Conservation (phyloP, 1,140 invertebrate genomes). For the Ruditapes philippinarum region DNA sequence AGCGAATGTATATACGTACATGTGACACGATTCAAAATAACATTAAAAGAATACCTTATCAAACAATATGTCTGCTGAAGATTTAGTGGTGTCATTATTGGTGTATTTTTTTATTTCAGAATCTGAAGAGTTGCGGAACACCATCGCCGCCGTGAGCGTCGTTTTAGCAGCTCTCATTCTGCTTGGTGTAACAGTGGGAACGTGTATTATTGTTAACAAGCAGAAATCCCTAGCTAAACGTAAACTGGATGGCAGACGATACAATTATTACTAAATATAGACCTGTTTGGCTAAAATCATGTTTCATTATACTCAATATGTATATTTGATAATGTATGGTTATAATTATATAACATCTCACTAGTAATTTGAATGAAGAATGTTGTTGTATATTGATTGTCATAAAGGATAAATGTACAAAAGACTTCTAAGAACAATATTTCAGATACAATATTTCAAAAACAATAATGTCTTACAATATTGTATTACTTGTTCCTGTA, state of each 20-base stretch:
- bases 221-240: neutral
- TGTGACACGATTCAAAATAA: neutral
- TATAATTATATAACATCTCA: no score
- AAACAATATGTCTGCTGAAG: neutral
- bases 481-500: no score
- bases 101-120: neutral
- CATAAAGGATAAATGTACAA: no score
- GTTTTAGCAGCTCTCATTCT: neutral
- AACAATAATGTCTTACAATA: no score
- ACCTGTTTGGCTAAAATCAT: no score
- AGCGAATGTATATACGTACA: neutral
- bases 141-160: neutral
- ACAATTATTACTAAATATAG: conserved; percentile 37
- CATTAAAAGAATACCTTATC: neutral
- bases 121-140: neutral
- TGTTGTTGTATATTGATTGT: no score
- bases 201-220: neutral
- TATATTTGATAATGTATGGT: no score
- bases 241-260: neutral
- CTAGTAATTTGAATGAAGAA: no score
- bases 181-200: neutral
- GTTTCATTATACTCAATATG: no score
- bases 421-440: no score
- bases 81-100: no score
- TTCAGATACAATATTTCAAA: no score